Base-by-base conservation (phyloP, 23 tunicate species). In the Styela clava region DNA sequence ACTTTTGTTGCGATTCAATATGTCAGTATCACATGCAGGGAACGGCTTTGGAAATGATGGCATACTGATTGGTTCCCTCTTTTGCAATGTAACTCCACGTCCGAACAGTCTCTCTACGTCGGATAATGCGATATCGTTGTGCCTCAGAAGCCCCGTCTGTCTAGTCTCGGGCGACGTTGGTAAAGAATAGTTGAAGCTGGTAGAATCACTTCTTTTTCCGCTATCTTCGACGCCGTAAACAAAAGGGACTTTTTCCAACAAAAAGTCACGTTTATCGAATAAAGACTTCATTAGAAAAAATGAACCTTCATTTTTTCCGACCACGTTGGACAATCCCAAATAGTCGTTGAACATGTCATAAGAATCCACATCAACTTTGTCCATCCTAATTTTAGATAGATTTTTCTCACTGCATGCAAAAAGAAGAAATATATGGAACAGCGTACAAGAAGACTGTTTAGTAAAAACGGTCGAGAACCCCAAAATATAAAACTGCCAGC, bases 291-390 rank as follows among this genome's bases (percentile, higher is more conserved):
- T 76, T 56, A 36, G 44, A 24, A 22, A 44, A 29, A 26, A 76
- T 0, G 64, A 25, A 9, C n/a, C 30, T 0, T 76, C 81, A 0
- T 76, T 52, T 21, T 31, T 44, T 1, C 81, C 81, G 24, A 76
- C 81, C 20, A 76, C 81, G 1, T 51, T 76, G 0, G 81, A 76
- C 26, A 76, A 56, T 36, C 81, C 81, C 30, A 76, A 76, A 52
- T 76, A 76, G 44, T 76, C 81, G 65, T 76, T 76, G 30, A 76
- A 76, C 21, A 76, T 56, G 27, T 76, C 65, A 56, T 76, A 76
- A 29, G 30, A 76, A 36, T 2, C 32, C 0, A 24, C 26, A 26
- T 67, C 22, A 25, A 29, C 24, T 25, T 27, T 27, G 1, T 67
- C 71, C 71, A 67, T 67, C 22, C n/a, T n/a, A n/a, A n/a, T n/a